A percentile compares a stretch with the other conserved stretches of the same genome.
These are phyloP conservation scores for Gouania willdenowi DNA, from an alignment of 2,797 vertebrate genomes.

Conservation along the genomic window DNA sequence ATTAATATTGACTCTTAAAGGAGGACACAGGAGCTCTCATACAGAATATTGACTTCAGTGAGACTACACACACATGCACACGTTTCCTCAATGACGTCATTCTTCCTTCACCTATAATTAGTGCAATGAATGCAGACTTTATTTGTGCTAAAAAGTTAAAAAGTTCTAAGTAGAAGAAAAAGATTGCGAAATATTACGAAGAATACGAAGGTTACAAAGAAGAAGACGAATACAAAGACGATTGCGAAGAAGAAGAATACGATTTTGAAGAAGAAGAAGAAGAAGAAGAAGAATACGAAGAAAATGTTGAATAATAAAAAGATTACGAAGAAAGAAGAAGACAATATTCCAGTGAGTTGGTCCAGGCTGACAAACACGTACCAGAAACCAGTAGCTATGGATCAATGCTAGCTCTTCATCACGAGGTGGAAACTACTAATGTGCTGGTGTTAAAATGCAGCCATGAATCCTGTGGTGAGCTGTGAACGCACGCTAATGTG, in stretches of 20 bases:
- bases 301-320: conserved; percentile 1
- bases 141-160: no score
- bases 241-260: no score
- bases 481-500: conserved; percentile 67
- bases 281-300: conserved; percentile 8
- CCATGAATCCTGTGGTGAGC: conserved; percentile 57
- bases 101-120: conserved; percentile 66
- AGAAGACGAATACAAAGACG: no score
- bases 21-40: conserved; percentile 65
- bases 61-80: conserved; percentile 45
- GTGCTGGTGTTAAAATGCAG: conserved; percentile 46
- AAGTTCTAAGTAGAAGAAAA: no score
- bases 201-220: no score
- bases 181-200: no score
- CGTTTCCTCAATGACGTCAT: conserved; percentile 69
- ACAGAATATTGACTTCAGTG: conserved; percentile 61
- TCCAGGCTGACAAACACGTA: no score
- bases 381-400: no score
- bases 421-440: conserved; percentile 57
- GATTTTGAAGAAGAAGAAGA: no score
- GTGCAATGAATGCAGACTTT: conserved; percentile 66
- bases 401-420: conserved; percentile 61
- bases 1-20: conserved; percentile 67
- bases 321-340: no score
- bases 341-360: no score